Evolutionary conservation across 2,113 vertebrate genomes (phyloP).

Genomic region (Bubo bubo): DNA sequence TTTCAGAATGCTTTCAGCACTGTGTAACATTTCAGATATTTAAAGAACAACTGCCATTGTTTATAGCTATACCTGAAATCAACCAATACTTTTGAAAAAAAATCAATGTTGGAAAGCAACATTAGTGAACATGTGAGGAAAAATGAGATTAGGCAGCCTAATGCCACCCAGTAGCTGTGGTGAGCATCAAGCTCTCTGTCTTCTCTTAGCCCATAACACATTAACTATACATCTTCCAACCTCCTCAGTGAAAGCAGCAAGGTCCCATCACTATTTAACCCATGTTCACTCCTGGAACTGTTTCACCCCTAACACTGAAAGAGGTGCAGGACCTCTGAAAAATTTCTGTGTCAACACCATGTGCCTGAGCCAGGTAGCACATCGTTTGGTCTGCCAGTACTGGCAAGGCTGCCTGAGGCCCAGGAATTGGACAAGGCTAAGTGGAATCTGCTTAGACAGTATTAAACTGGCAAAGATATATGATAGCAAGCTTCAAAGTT

Average conservation of each 20-base stretch:
- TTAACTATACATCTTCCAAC: accelerated
- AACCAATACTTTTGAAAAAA: not conserved
- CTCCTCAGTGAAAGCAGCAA: not conserved
- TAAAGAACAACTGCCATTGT: not conserved
- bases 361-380: not conserved
- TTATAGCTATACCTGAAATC: not conserved
- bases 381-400: not conserved
- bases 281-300: not conserved
- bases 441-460: not conserved
- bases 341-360: accelerated
- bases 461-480: not conserved
- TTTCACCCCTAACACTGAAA: not conserved
- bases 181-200: not conserved
- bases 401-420: not conserved
- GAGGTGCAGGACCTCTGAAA: accelerated
- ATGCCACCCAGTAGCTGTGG: accelerated
- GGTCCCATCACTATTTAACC: not conserved
- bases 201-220: not conserved
- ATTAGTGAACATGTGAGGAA: not conserved
- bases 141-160: not conserved
- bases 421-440: not conserved
- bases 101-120: not conserved
- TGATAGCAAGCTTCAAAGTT: not conserved
- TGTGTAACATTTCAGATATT: not conserved
- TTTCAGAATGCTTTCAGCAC: not conserved